A percentile compares a stretch with the other conserved stretches of the same genome.
phyloP scores from a whole-genome alignment of 2,888 invertebrate genomes.

The Lepidonotus clava region DNA sequence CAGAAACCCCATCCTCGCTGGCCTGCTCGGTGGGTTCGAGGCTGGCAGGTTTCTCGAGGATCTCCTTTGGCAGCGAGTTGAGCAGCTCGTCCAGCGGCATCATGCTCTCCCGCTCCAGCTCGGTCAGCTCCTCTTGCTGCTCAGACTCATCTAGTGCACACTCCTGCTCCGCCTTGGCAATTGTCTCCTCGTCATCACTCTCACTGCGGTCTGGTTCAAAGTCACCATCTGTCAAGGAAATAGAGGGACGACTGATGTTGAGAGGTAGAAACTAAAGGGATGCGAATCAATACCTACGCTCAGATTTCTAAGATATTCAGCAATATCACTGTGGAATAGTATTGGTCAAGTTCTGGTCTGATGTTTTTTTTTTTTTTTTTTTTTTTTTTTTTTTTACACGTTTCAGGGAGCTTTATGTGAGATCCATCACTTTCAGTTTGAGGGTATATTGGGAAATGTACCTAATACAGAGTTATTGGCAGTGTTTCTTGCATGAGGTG shows the following conservation, averaged over 20 bases:
- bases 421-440: too few species aligned
- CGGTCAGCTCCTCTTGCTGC: constrained; percentile 86
- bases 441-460: too few species aligned
- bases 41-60: constrained; percentile 83
- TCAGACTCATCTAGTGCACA: constrained; percentile 83
- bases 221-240: constrained; percentile 87
- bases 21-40: constrained; percentile 57
- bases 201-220: constrained; percentile 89
- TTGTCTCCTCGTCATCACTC: constrained; percentile 93
- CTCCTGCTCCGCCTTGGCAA: constrained; percentile 86
- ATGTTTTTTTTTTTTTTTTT: too few species aligned
- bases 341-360: too few species aligned
- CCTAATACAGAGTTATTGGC: not conserved
- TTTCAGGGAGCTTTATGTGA: too few species aligned
- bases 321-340: too few species aligned
- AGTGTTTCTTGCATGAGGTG: constrained; percentile 33
- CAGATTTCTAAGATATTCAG: too few species aligned
- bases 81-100: constrained; percentile 93
- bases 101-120: constrained; percentile 92
- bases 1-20: constrained; percentile 51
- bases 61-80: constrained; percentile 88
- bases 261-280: too few species aligned
- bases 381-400: too few species aligned
- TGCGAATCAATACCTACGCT: too few species aligned
- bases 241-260: not conserved